A percentile compares a stretch with the other conserved stretches of the same genome.
These are phyloP conservation scores for Tretioscincus oriximinensis DNA, from an alignment of 2,113 vertebrate genomes.

Conservation along the genomic window DNA sequence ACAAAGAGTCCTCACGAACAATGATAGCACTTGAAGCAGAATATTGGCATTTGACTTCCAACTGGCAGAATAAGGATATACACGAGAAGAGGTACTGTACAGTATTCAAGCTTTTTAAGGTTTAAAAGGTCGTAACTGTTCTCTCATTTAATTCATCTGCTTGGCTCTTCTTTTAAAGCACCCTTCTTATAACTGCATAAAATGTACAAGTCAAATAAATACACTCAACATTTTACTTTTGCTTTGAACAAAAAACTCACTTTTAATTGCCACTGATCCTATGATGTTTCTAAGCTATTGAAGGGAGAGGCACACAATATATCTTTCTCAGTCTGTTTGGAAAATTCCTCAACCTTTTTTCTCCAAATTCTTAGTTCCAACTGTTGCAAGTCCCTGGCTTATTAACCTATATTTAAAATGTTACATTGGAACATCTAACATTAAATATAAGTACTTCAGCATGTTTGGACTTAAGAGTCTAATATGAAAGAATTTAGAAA, in stretches of 20 bases:
- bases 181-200: too few species aligned
- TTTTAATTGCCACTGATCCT: background rate
- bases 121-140: background rate
- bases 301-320: background rate
- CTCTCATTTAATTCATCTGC: too few species aligned
- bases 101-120: background rate
- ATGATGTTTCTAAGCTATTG: background rate
- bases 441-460: conserved; percentile 26
- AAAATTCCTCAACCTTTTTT: background rate
- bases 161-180: too few species aligned
- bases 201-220: background rate
- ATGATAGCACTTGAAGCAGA: background rate
- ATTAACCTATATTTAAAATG: conserved; percentile 18
- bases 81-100: background rate
- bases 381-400: conserved; percentile 27
- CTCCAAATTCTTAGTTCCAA: conserved; percentile 34
- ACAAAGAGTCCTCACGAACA: background rate
- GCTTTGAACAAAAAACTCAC: background rate
- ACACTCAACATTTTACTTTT: background rate
- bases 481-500: background rate
- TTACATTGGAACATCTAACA: background rate
- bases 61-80: background rate
- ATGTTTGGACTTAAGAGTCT: conserved; percentile 1
- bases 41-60: background rate
- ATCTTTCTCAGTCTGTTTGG: background rate